Evolutionary conservation across 2,113 vertebrate genomes (phyloP).

Genomic region (Grammomys dolichurus): DNA sequence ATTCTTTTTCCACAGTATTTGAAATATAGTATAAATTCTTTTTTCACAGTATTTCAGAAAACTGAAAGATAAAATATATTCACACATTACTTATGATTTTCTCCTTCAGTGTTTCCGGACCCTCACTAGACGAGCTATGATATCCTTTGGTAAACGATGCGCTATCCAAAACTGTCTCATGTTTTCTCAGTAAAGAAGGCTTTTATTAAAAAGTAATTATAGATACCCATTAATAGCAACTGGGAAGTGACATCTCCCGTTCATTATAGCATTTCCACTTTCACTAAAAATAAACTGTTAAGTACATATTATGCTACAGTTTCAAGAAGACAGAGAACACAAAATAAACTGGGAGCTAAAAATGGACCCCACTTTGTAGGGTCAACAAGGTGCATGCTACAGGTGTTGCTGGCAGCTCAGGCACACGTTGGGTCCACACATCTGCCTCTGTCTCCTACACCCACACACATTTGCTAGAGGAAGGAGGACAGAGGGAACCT

Average conservation of each 20-base stretch:
- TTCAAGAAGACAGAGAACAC: conserved; percentile 50
- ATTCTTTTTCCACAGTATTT: neutral
- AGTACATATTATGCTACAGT: neutral
- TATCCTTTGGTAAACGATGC: conserved; percentile 12
- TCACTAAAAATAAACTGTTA: neutral
- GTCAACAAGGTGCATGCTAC: conserved; percentile 53
- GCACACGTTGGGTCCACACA: conserved; percentile 46
- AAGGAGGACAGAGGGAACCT: conserved; percentile 32
- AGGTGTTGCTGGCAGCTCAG: conserved; percentile 39
- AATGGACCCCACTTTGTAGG: conserved; percentile 2
- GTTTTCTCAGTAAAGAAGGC: conserved; percentile 18
- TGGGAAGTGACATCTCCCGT: conserved; percentile 30
- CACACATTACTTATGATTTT: conserved; percentile 41
- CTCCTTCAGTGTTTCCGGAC: neutral
- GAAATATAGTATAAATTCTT: neutral
- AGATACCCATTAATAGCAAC: neutral
- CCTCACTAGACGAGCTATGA: neutral
- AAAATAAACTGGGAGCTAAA: conserved; percentile 60
- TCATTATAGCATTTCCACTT: neutral
- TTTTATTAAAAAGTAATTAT: neutral
- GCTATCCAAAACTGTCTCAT: neutral
- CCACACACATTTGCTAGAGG: conserved; percentile 74
- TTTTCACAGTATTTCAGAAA: conserved; percentile 19
- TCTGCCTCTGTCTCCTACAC: conserved; percentile 67
- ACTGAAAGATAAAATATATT: conserved; percentile 6